Evolutionary conservation across 1,140 invertebrate genomes (phyloP), one percentile per base, ranked within the genome.

Genomic region (Drosophila insularis): DNA sequence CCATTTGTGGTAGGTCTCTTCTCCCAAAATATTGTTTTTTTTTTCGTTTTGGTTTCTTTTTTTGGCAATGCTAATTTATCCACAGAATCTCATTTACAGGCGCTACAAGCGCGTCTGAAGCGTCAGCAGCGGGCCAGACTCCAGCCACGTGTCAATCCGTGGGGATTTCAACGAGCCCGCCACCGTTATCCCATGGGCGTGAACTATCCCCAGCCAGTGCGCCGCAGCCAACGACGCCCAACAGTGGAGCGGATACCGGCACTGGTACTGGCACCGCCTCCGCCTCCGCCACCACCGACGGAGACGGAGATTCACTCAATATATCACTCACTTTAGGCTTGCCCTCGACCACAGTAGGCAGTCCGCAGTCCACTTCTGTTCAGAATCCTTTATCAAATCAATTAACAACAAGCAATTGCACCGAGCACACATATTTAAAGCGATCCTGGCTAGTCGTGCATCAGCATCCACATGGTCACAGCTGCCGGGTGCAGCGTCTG

Each of bases 81-180:
- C 75, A 75, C 84, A 91, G 90, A 91, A 84, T 90, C 90, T 61
- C 90, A 81, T 62, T 92, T 92, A 73, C 91, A 92, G 91, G 89
- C 80, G 55, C 77, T 92, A 68, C 86, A 91, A 67, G 76, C 76
- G 27, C 91, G 90, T 75, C 84, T 91, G 46, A 69, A 68, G 2
- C 78, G 79, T 2, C 81, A 86, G 55, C 71, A 75, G 40, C 59
- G 76, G 14, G 63, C 37, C 65, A 7, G 21, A 59, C 43, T 27
- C 11, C 62, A 58, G 21, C 66, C 61, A 63, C 64, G 39, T 31
- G 55, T 35, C 79, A 84, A 79, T 77, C 86, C 81, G 56, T 89
- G 84, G 90, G 84, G 89, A 31, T 80, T 91, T 67, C 82, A 78
- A 31, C 82, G 90, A 50, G 87, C 87, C 19, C 75, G 74, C 0